Evolutionary conservation across 2,888 invertebrate species (phyloP), one percentile per base, ranked within the genome.

Genomic region (Unio pictorum): DNA sequence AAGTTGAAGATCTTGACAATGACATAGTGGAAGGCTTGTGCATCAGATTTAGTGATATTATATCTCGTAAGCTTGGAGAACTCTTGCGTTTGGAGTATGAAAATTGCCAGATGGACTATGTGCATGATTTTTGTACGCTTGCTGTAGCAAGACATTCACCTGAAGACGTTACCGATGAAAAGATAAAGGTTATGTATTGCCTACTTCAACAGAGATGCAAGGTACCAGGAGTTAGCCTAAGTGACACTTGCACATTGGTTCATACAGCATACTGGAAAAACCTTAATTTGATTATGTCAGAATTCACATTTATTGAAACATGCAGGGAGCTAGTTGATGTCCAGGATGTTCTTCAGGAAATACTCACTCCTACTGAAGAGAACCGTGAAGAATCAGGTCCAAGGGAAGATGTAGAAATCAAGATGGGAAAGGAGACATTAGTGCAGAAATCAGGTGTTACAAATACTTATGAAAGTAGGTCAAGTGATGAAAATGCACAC

Each of bases 1-100:
- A 66, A 18, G 77, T 79, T 26, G 75, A 74, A 23, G 69, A 68
- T 11, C 28, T 79, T 30, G 79, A 79, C 17, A 28, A 18, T 1
- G 73, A 73, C 23, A 26, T 81, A 15, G 54, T 79, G 20, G n/a
- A 55, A 30, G 71, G 72, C 34, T 60, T 78, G 4, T 61, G 73
- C 3, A 7, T 66, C 17, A 67, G 64, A 55, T 78, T 77, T 28
- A 67, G 72, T 62, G 66, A 67, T 34, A 67, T 73, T 20, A 55
- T 80, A 57, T 20, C 59, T 5, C 58, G 62, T 54, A 69, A 68
- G 54, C 28, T 73, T 3, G 65, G 57, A 15, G 68, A 75, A 17
- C n/a, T 72, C 17, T 56, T 57, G 23, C 59, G 34, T 45, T 57
- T 55, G 30, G 23, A 45, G n/a, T 74, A 73, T 58, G 30, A 66